Base-by-base conservation (phyloP, 2,113 vertebrate species). In the Haemorhous mexicanus region DNA sequence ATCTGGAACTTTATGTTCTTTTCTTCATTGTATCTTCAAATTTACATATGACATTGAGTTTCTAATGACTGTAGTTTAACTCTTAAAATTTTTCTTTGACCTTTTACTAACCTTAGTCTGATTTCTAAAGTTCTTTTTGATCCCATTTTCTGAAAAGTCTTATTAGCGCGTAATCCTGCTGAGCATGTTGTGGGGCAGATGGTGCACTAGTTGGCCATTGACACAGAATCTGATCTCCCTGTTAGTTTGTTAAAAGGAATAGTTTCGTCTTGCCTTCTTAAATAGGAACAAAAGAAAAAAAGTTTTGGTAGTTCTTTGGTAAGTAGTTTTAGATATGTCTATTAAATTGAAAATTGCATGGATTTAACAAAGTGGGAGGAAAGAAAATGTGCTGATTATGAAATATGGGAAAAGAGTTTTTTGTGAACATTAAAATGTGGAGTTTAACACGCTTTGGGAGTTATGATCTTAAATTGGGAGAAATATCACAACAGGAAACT, bases 71-170 rank as follows among this genome's bases (percentile, higher is more conserved):
- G 8, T 66, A 80, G 50, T 90, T 90, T n/a, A 90, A 88, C 43
- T 89, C 61, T 39, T 91, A 88, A 39, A 83, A 81, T 91, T 68
- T 94, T 30, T 90, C 70, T 90, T 87, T 95, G 91, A 96, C 91
- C 91, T 95, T 92, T 96, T 83, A 55, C 43, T 97, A 87, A 96
- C 94, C 82, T 88, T 93, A 83, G 61, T 62, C 66, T 90, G 44
- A 91, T 96, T 79, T 93, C 87, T 97, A 21, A 97, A 96, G 87
- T 96, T 96, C 66, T 84, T 96, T 93, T 95, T 96, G 79, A 94
- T 97, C 88, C 64, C n/a, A 84, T 97, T 97, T 97, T 89, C 74
- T 95, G 77, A 92, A 95, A 95, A 96, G 86, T 97, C 79, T 95
- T 96, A 87, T 93, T 94, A 90, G 76, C 80, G 49, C 16, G 22